Conservation (phyloP, 2,888 invertebrate genomes). For the Arge pagana region DNA sequence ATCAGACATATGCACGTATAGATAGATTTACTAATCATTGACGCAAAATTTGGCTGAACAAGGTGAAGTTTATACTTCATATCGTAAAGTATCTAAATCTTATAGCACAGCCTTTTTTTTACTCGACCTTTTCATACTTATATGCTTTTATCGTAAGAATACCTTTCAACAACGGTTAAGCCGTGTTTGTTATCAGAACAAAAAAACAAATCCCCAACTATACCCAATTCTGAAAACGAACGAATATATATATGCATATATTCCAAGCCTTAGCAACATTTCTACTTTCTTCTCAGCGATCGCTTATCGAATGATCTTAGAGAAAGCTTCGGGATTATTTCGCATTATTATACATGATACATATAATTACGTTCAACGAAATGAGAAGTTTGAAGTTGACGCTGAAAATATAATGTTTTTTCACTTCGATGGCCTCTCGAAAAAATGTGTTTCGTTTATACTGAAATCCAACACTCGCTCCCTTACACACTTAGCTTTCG, state of each 20-base stretch:
- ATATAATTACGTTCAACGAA: too few relatives aligned
- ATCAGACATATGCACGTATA: slow-evolving; percentile 6
- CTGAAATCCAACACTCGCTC: slow-evolving; percentile 14
- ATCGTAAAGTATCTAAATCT: slow-evolving; percentile 5
- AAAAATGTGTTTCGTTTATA: slow-evolving; percentile 1
- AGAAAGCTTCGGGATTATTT: too few relatives aligned
- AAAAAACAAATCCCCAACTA: too few relatives aligned
- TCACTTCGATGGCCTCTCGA: neutral
- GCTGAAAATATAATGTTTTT: too few relatives aligned
- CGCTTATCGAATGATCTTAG: too few relatives aligned
- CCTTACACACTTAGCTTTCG: slow-evolving; percentile 6
- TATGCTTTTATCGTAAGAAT: slow-evolving; percentile 3
- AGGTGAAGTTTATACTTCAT: slow-evolving; percentile 10
- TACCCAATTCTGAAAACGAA: too few relatives aligned
- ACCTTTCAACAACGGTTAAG: slow-evolving; percentile 10
- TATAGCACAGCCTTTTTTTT: slow-evolving; percentile 16
- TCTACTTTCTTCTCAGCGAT: too few relatives aligned
- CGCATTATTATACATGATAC: too few relatives aligned
- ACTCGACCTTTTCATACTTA: neutral
- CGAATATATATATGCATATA: too few relatives aligned
- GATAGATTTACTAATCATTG: slow-evolving; percentile 1
- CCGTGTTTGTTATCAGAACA: too few relatives aligned
- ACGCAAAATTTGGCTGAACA: neutral
- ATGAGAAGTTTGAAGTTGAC: too few relatives aligned
- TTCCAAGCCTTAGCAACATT: too few relatives aligned